A percentile compares a stretch with the other conserved stretches of the same genome.
phyloP scores from a whole-genome alignment of 1,140 invertebrate genomes.

The Planococcus citri region DNA sequence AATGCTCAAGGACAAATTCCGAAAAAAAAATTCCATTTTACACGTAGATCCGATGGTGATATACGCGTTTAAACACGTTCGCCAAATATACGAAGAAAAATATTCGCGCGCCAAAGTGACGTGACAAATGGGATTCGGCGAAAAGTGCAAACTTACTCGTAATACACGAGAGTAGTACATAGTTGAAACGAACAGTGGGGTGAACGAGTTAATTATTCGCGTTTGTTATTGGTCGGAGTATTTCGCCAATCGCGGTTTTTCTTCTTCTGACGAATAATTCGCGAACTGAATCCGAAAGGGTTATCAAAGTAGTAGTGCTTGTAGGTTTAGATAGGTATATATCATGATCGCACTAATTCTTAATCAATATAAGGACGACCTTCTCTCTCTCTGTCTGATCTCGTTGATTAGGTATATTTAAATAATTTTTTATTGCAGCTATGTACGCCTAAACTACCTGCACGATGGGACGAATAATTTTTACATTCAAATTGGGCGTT shows the following conservation, averaged over 20 bases:
- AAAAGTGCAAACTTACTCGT: background rate
- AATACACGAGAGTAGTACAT: background rate
- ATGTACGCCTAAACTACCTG: too few relatives aligned
- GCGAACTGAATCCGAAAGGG: background rate
- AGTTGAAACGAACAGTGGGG: background rate
- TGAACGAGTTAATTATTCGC: constrained; percentile 6
- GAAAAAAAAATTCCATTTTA: background rate
- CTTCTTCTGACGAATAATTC: background rate
- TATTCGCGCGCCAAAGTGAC: background rate
- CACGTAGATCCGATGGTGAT: background rate
- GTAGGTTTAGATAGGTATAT: background rate
- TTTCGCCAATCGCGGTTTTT: background rate
- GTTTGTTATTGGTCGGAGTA: background rate
- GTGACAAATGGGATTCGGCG: background rate
- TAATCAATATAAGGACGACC: too few relatives aligned
- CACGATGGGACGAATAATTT: too few relatives aligned
- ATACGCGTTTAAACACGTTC: background rate
- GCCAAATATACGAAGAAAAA: too few relatives aligned
- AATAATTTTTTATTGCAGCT: too few relatives aligned
- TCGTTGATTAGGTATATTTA: too few relatives aligned
- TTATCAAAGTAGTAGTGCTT: background rate
- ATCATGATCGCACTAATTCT: too few relatives aligned
- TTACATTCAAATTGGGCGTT: too few relatives aligned
- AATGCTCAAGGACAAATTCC: background rate
- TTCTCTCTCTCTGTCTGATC: too few relatives aligned